These are phyloP conservation scores for Parus major DNA, from an alignment of 2,113 vertebrate species.

Conservation along the genomic window DNA sequence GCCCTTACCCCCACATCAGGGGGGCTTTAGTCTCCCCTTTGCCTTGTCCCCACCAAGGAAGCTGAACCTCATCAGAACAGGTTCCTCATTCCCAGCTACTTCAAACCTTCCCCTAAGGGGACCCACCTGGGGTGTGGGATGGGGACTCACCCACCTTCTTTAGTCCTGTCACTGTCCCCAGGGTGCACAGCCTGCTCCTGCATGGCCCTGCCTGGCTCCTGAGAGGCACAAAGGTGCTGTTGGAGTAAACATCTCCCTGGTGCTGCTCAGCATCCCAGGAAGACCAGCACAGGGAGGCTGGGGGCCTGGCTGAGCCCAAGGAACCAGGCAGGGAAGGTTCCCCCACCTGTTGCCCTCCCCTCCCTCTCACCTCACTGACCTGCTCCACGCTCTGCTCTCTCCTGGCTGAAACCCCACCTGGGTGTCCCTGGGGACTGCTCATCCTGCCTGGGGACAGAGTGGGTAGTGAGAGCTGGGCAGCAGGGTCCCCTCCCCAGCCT, in stretches of 20 bases:
- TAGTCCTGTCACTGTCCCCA: conserved; percentile 54
- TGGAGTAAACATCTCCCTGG: not conserved
- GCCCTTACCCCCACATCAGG: not conserved
- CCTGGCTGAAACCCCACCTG: not conserved
- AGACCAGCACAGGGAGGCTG: not conserved
- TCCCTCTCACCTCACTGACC: not conserved
- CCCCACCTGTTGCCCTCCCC: not conserved
- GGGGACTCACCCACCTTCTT: conserved; percentile 76
- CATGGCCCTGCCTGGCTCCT: not conserved
- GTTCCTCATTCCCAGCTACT: rapidly evolving
- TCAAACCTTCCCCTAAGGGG: not conserved
- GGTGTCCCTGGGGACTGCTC: not conserved
- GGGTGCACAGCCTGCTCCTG: not conserved
- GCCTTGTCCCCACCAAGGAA: not conserved
- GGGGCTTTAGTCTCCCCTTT: not conserved
- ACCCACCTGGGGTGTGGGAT: not conserved
- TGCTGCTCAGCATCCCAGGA: not conserved
- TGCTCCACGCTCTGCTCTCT: not conserved
- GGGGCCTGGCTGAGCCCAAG: not conserved
- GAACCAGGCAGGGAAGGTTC: not conserved
- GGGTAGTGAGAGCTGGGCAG: not conserved
- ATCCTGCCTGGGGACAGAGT: conserved; percentile 7
- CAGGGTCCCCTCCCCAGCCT: not conserved
- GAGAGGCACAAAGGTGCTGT: not conserved
- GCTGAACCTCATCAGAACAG: not conserved